Base-by-base conservation (phyloP, 2,797 vertebrate species). In the Gymnothorax reevesii region DNA sequence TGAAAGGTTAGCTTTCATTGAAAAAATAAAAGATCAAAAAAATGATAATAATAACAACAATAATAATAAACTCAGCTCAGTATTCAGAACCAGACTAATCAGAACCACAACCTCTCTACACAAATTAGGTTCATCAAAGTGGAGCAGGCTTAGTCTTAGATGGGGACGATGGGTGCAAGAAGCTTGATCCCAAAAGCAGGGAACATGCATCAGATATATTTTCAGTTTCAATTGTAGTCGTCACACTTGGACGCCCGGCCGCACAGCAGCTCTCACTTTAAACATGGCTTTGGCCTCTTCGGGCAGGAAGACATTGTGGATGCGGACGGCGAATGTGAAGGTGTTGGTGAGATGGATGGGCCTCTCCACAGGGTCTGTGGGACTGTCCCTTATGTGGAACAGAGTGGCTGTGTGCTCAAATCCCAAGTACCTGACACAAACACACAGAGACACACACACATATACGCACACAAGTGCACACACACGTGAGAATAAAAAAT, bases 371-470 rank as follows among this genome's bases (percentile, higher is more conserved):
- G 98, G 97, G 89, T 98, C 98, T n/a, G 97, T 95, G 59, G 97
- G 97, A 89, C 95, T 97, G 91, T 99, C 98, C 88, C 97, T 95
- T 90, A 99, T 99, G 93, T 99, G 99, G 94, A 99, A 99, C 90
- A 99, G 93, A 0, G 98, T 99, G 42, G 97, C 97, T 82, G 98
- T 96, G 87, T 99, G 98, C 94, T 99, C 98, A 89, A 99, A 99
- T 88, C 98, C 98, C 93, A 99, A 94, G 87, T 99, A 99, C 84
- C 96, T 97, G 89, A 49, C 49, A 86, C 20, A 75, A 17, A 1
- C 15, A 79, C n/a, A 71, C n/a, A 75, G 2, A 2, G 1, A 2
- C 33, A 13, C 71, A 42, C 71, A 12, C 71, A 17, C 25, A n/a
- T n/a, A n/a, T n/a, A n/a, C 17, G 1, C 15, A 79, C n/a, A 71